phyloP scores from a whole-genome alignment of 1,140 invertebrate genomes.

The Eupeodes corollae region DNA sequence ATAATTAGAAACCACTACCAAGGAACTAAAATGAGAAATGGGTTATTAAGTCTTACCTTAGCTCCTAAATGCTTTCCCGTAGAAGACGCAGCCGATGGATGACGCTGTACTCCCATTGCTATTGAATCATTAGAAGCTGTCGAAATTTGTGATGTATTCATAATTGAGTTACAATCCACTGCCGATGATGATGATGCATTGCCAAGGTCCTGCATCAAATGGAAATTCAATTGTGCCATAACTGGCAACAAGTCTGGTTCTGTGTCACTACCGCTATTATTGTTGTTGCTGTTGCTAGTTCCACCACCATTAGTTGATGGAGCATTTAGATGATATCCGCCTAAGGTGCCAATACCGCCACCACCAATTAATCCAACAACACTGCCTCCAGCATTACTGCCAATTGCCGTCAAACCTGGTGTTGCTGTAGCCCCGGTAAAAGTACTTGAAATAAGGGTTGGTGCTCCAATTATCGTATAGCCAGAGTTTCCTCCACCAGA shows the following conservation, averaged over 20 bases:
- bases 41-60: not conserved
- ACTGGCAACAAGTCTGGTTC: slow-evolving; percentile 19
- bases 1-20: too few species aligned
- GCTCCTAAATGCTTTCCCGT: not conserved
- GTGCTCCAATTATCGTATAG: slow-evolving; percentile 8
- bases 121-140: slow-evolving; percentile 30
- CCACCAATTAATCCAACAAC: too few species aligned
- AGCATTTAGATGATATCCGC: not conserved
- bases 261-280: slow-evolving; percentile 5
- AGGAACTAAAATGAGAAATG: too few species aligned
- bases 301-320: not conserved
- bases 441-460: slow-evolving; percentile 10
- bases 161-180: slow-evolving; percentile 29
- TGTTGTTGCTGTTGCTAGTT: not conserved
- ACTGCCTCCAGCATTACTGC: not conserved
- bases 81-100: slow-evolving; percentile 9
- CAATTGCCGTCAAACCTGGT: not conserved
- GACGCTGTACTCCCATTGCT: slow-evolving; percentile 13
- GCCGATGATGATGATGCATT: not conserved
- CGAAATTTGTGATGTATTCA: slow-evolving; percentile 37
- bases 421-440: not conserved
- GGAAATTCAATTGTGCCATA: slow-evolving; percentile 28
- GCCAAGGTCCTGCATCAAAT: slow-evolving; percentile 24
- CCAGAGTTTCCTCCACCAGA: not conserved
- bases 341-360: not conserved